A percentile compares a stretch with the other conserved stretches of the same genome.
These are phyloP conservation scores for Callipepla squamata DNA, from an alignment of 2,113 vertebrate genomes.

Conservation along the genomic window DNA sequence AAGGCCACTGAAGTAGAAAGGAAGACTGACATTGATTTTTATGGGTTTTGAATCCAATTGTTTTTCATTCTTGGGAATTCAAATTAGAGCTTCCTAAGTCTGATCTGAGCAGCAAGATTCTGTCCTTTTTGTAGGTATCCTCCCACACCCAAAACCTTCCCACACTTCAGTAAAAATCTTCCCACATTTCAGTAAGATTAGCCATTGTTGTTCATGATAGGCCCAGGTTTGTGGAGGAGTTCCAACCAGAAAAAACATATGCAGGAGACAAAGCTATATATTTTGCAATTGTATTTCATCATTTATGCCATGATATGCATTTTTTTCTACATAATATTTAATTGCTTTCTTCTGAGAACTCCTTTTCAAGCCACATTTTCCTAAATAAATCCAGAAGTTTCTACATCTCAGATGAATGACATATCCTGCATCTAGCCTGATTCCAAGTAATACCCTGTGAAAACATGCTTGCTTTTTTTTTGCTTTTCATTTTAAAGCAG, in stretches of 20 bases:
- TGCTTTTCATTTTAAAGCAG: conserved; percentile 58
- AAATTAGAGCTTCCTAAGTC: neutral
- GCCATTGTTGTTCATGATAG: neutral
- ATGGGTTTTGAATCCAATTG: neutral
- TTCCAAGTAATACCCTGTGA: conserved; percentile 55
- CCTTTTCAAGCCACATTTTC: conserved; percentile 58
- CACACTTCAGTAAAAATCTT: neutral
- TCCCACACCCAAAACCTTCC: conserved; percentile 24
- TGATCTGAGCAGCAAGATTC: neutral
- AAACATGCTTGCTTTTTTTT: conserved; percentile 50
- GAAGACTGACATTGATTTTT: neutral
- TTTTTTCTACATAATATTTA: conserved; percentile 57
- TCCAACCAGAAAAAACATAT: conserved; percentile 36
- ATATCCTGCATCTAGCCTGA: conserved; percentile 26
- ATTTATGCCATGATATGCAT: conserved; percentile 21
- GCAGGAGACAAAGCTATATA: conserved; percentile 22
- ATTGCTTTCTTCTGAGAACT: conserved; percentile 69
- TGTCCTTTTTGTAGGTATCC: conserved; percentile 19
- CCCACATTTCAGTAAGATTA: conserved; percentile 33
- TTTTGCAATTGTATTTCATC: conserved; percentile 43
- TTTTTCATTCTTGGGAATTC: conserved; percentile 10
- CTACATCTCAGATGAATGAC: conserved; percentile 57
- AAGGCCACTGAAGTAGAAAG: conserved; percentile 9
- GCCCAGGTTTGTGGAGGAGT: neutral
- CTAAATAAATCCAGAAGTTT: conserved; percentile 61